These are phyloP conservation scores for Anoplolepis gracilipes DNA, from an alignment of 1,140 invertebrate genomes.

Conservation along the genomic window DNA sequence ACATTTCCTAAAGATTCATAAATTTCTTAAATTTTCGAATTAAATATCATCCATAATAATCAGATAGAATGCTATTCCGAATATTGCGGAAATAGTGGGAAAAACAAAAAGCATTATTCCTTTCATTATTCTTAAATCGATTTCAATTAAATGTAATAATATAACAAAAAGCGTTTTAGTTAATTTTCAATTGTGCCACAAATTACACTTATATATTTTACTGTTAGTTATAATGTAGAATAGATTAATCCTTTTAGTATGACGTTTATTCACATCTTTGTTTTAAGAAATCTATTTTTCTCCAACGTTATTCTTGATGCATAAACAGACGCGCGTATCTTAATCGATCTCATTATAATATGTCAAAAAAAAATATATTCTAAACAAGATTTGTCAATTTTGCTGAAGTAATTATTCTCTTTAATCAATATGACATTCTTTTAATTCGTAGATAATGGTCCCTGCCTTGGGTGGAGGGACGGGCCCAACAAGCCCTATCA, in stretches of 20 bases:
- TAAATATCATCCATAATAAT: too few relatives aligned
- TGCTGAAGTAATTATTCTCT: not conserved
- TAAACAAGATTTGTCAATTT: not conserved
- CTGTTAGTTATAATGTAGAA: not conserved
- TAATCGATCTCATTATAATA: not conserved
- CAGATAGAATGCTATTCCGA: too few relatives aligned
- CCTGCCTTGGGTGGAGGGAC: conserved; percentile 96
- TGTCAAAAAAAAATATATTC: not conserved
- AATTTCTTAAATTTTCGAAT: too few relatives aligned
- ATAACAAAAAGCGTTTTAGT: not conserved
- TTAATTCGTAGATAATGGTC: conserved; percentile 92
- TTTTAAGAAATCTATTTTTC: not conserved
- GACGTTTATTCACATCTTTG: not conserved
- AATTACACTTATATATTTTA: not conserved
- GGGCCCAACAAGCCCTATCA: conserved; percentile 92
- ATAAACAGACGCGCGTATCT: not conserved
- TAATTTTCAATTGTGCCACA: not conserved
- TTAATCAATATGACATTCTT: not conserved
- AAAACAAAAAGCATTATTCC: not conserved
- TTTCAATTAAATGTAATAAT: not conserved
- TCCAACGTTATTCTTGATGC: not conserved
- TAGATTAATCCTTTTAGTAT: not conserved
- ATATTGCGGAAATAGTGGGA: too few relatives aligned
- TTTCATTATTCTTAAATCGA: not conserved
- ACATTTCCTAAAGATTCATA: too few relatives aligned